Evolutionary conservation across 2,797 vertebrate species (phyloP).

Genomic region (Diceros bicornis): DNA sequence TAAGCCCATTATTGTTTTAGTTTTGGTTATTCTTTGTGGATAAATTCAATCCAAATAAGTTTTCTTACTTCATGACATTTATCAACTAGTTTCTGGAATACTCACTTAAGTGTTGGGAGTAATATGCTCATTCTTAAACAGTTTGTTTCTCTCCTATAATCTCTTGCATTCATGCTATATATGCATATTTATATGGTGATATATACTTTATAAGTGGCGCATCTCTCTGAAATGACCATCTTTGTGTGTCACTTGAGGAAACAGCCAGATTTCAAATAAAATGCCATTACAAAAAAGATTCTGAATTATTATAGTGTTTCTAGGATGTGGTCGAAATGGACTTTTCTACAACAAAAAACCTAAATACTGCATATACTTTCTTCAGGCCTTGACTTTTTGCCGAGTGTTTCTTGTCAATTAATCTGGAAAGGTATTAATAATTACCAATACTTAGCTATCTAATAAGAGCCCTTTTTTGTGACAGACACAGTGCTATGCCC

Average conservation of each 20-base stretch:
- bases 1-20: constrained; percentile 37
- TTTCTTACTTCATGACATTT: constrained; percentile 50
- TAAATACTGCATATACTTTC: constrained; percentile 9
- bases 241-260: constrained; percentile 13
- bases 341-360: neutral
- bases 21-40: constrained; percentile 56
- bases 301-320: constrained; percentile 33
- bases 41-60: constrained; percentile 6
- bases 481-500: neutral
- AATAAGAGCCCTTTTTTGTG: neutral
- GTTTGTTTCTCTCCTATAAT: constrained; percentile 17
- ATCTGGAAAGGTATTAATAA: constrained; percentile 4
- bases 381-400: constrained; percentile 17
- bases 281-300: constrained; percentile 35
- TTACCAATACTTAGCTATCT: neutral
- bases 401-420: constrained; percentile 41
- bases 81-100: neutral
- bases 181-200: neutral
- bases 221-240: neutral
- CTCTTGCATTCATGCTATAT: neutral
- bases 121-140: constrained; percentile 38
- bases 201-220: neutral
- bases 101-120: neutral
- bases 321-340: neutral
- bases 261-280: constrained; percentile 41